These are phyloP conservation scores for Tridacna crocea DNA, from an alignment of 2,888 invertebrate species.

Conservation along the genomic window DNA sequence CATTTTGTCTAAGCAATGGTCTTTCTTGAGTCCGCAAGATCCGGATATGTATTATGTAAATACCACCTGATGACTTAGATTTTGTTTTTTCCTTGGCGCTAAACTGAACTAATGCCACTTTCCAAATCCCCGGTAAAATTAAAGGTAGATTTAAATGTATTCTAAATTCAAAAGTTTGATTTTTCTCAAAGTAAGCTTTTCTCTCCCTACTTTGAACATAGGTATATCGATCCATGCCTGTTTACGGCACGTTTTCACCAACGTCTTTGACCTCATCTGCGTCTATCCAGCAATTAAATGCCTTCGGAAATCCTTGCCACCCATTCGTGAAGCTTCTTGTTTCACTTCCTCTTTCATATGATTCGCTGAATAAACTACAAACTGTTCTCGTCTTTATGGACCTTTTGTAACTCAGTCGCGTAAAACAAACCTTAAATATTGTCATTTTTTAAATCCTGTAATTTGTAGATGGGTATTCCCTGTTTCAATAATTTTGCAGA, in stretches of 20 bases:
- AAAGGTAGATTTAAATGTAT: background rate
- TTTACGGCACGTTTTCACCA: too few relatives aligned
- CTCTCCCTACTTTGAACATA: slow-evolving; percentile 6
- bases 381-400: too few relatives aligned
- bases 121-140: background rate
- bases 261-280: too few relatives aligned
- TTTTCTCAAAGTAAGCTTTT: background rate
- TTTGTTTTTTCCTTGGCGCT: background rate
- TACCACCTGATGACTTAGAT: background rate
- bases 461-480: too few relatives aligned
- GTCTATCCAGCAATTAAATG: slow-evolving; percentile 1
- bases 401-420: too few relatives aligned
- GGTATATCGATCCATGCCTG: background rate
- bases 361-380: background rate
- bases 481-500: too few relatives aligned
- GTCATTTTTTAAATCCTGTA: too few relatives aligned
- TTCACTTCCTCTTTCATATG: background rate
- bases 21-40: background rate
- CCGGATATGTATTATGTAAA: background rate
- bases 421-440: too few relatives aligned
- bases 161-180: background rate
- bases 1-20: background rate
- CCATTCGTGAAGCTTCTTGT: background rate
- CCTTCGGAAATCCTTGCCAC: background rate
- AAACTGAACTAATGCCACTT: background rate